Percentiles rank a stretch among this genome's conserved stretches.
Conservation (phyloP, 2,113 vertebrate genomes). For the Vidua macroura region DNA sequence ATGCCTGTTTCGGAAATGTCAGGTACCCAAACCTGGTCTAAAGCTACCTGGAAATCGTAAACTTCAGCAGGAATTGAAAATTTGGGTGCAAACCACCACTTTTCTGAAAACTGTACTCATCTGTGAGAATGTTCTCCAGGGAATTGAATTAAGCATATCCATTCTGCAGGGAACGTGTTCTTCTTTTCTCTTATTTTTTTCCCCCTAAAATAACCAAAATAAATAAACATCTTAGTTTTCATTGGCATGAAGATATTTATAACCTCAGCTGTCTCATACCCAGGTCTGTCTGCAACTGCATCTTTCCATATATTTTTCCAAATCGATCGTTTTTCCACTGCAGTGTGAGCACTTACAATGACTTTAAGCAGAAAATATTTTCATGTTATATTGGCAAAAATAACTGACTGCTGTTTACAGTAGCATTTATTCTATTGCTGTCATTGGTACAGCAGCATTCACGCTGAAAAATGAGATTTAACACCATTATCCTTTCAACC, state of each 20-base stretch:
- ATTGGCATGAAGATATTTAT: neutral
- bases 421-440: conserved; percentile 1
- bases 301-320: neutral
- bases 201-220: neutral
- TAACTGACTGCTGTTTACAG: neutral
- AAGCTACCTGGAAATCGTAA: neutral
- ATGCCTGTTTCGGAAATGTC: neutral
- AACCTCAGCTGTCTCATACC: neutral
- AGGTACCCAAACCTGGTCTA: neutral
- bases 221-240: neutral
- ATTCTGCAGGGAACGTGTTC: fast-evolving
- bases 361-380: neutral
- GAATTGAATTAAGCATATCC: fast-evolving
- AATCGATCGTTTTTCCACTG: neutral
- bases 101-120: neutral
- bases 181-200: neutral
- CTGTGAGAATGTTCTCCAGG: neutral
- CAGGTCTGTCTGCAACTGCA: neutral
- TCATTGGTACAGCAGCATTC: neutral
- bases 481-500: neutral
- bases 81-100: fast-evolving
- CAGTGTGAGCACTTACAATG: neutral
- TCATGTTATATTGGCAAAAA: neutral
- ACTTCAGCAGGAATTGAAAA: neutral
- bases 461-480: neutral